phyloP scores from a whole-genome alignment of 2,113 vertebrate species.

The Boulengeromyrus knoepffleri region DNA sequence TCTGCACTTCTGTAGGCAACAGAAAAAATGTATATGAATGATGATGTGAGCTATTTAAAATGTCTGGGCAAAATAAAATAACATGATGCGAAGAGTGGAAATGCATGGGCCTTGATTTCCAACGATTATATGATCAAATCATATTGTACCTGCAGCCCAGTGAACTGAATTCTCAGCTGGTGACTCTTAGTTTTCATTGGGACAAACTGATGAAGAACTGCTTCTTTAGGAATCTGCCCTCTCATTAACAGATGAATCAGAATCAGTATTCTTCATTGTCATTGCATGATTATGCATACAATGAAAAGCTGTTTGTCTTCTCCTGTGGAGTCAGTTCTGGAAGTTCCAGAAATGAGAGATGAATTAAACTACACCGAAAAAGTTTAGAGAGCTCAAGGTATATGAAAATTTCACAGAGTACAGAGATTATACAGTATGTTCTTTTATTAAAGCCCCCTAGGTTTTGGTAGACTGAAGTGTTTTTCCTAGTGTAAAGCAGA shows the following conservation, averaged over 20 bases:
- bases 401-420: not conserved
- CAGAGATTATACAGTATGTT: not conserved
- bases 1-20: no score
- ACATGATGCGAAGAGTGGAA: not conserved
- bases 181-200: not conserved
- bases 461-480: not conserved
- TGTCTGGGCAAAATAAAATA: not conserved
- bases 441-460: not conserved
- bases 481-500: not conserved
- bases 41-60: not conserved
- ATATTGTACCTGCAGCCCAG: not conserved
- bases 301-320: not conserved
- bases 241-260: not conserved
- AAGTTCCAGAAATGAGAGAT: not conserved
- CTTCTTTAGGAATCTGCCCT: not conserved
- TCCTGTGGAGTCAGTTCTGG: not conserved
- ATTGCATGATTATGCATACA: not conserved
- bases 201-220: not conserved
- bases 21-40: not conserved
- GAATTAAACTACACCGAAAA: not conserved
- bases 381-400: not conserved
- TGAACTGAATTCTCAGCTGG: not conserved
- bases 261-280: not conserved
- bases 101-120: not conserved
- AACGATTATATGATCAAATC: not conserved